phyloP scores from a whole-genome alignment of 2,888 invertebrate species.

The Digitonthophagus gazella region DNA sequence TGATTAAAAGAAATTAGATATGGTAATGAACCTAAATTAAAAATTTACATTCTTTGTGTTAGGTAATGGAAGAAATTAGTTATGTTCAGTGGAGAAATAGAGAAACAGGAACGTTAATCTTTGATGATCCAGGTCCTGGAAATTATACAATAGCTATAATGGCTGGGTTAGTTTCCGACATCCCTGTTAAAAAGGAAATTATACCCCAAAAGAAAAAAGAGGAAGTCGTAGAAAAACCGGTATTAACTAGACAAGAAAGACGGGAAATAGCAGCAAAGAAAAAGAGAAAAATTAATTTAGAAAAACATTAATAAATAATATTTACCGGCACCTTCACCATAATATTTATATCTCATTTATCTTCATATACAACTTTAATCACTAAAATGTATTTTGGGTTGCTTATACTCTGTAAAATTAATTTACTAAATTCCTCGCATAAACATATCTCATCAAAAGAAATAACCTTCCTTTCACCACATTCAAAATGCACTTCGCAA shows the following conservation, averaged over 20 bases:
- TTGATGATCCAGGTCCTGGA: constrained; percentile 54
- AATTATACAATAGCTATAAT: constrained; percentile 53
- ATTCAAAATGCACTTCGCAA: neutral
- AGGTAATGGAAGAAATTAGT: constrained; percentile 46
- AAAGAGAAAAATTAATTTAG: neutral
- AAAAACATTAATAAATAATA: too few species aligned
- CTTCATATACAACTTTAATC: too few species aligned
- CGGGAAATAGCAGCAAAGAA: constrained; percentile 12
- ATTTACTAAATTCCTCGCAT: neutral
- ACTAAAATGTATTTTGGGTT: neutral
- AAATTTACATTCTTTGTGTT: too few species aligned
- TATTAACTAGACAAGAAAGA: constrained; percentile 29
- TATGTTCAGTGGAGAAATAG: constrained; percentile 50
- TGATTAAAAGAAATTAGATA: too few species aligned
- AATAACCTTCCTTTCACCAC: neutral
- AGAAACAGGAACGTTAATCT: constrained; percentile 47
- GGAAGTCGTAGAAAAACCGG: constrained; percentile 21
- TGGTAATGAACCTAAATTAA: too few species aligned
- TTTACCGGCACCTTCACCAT: too few species aligned
- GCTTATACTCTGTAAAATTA: neutral
- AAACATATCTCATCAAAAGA: too few species aligned
- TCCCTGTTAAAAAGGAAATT: constrained; percentile 28
- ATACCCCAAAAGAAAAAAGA: constrained; percentile 26
- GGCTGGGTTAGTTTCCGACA: constrained; percentile 42
- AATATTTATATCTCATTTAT: too few species aligned